Conservation (phyloP, 2,888 invertebrate species). For the Zhuqinia jingwanae region DNA sequence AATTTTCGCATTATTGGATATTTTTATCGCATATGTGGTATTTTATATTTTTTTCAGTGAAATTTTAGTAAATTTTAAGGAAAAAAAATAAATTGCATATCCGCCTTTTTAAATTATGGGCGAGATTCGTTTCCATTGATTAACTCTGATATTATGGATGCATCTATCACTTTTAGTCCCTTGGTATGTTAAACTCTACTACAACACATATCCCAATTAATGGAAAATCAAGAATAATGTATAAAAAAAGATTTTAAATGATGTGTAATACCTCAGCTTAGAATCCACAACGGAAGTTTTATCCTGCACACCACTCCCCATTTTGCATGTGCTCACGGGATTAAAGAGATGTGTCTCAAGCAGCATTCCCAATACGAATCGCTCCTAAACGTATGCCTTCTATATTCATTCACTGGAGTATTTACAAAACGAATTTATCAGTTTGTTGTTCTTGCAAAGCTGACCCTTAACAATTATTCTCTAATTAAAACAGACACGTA, state of each 20-base stretch:
- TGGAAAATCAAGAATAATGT: neutral
- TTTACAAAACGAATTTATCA: too few relatives aligned
- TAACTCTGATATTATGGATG: slow-evolving; percentile 26
- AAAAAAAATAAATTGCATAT: too few relatives aligned
- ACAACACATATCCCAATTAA: too few relatives aligned
- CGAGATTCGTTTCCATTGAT: too few relatives aligned
- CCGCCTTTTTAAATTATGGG: too few relatives aligned
- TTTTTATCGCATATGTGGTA: too few relatives aligned
- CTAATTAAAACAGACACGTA: too few relatives aligned
- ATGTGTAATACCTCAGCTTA: slow-evolving; percentile 45
- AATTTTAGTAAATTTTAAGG: too few relatives aligned
- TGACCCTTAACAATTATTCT: too few relatives aligned
- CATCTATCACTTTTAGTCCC: slow-evolving; percentile 39
- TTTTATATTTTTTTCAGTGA: too few relatives aligned
- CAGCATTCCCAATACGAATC: slow-evolving; percentile 60
- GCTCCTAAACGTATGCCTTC: slow-evolving; percentile 21
- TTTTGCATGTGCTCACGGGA: slow-evolving; percentile 55
- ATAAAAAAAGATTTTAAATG: neutral
- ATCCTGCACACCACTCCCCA: slow-evolving; percentile 22
- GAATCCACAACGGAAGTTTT: slow-evolving; percentile 35
- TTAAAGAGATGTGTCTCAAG: slow-evolving; percentile 34
- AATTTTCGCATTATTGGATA: too few relatives aligned
- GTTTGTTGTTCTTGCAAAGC: too few relatives aligned
- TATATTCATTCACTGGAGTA: slow-evolving; percentile 15
- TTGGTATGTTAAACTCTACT: slow-evolving; percentile 42